Evolutionary conservation across 2,797 vertebrate species (phyloP), one percentile per base, ranked within the genome.

Genomic region (Gypaetus barbatus): DNA sequence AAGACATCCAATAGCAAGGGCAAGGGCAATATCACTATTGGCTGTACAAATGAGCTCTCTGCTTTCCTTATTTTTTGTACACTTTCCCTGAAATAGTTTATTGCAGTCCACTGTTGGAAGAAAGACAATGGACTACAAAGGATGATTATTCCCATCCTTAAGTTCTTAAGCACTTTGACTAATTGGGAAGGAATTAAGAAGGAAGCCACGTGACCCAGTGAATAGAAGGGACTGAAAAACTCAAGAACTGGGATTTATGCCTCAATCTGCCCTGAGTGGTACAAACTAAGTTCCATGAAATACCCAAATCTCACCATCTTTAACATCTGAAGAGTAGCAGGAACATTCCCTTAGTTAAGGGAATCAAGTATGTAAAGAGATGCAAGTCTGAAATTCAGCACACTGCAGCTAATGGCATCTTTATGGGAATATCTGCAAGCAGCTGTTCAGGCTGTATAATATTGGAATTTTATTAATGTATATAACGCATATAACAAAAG

Each of bases 401-500:
- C 18, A 2, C 22, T n/a, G 61, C 10, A 74, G 24, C 33, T 52
- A 10, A 78, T 2, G 57, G 15, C 24, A 27, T 7, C 41, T 87
- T 41, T 28, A 12, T 17, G 48, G 27, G 27, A 87, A 35, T 13
- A 23, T 37, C 83, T 83, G 30, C 43, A 57, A 84, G 51, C 63
- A 87, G 37, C 46, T 63, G 78, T 31, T 41, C 39, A 18, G 63
- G 15, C 28, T 60, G 37, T 9, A 12, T 37, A 63, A 33, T 21
- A 8, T 0, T n/a, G 30, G 8, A 4, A 2, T 39, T 37, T 76
- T 57, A 57, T 13, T 4, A 19, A n/a, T 2, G 5, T 1, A 24
- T 24, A 18, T 49, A 76, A 89, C 65, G 9, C 3, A 11, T 39
- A 19, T 1, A 48, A 76, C 33, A 57, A 39, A 87, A 83, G 10